phyloP scores from a whole-genome alignment of 1,140 invertebrate genomes.

The Aradophagus sp. region DNA sequence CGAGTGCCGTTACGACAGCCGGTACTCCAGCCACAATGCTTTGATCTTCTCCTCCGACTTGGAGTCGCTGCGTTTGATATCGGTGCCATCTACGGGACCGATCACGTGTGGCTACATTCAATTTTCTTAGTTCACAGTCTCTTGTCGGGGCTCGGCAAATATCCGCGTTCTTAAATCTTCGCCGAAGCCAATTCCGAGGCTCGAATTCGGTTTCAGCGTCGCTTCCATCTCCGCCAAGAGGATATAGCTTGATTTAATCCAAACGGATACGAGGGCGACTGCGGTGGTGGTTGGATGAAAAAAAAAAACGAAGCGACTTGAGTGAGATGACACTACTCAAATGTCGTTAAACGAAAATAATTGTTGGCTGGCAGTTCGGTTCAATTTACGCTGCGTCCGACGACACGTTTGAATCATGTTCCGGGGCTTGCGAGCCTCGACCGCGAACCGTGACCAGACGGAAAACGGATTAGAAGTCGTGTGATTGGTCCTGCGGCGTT shows the following conservation, averaged over 20 bases:
- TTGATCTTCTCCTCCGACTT: too few species aligned
- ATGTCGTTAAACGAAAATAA: too few species aligned
- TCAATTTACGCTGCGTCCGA: constrained; percentile 1
- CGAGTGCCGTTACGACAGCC: too few species aligned
- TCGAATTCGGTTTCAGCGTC: constrained; percentile 1
- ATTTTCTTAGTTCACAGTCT: too few species aligned
- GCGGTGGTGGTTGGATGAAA: too few species aligned
- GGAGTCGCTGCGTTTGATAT: too few species aligned
- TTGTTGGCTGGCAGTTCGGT: background rate
- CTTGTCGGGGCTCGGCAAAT: too few species aligned
- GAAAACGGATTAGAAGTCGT: constrained; percentile 35
- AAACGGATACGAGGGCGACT: constrained; percentile 1
- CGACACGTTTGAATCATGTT: too few species aligned
- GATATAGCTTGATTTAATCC: constrained; percentile 24
- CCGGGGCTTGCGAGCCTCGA: background rate
- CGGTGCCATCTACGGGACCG: constrained; percentile 13
- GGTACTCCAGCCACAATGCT: too few species aligned
- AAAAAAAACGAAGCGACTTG: too few species aligned
- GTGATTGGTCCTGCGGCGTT: constrained; percentile 28
- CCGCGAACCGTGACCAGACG: constrained; percentile 2
- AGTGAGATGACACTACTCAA: too few species aligned
- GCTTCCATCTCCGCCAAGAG: constrained; percentile 6
- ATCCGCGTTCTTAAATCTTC: too few species aligned
- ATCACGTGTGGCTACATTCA: constrained; percentile 21
- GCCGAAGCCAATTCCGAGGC: constrained; percentile 5